A percentile compares a stretch with the other conserved stretches of the same genome.
These are phyloP conservation scores for Atta texana DNA, from an alignment of 1,140 invertebrate species.

Conservation along the genomic window DNA sequence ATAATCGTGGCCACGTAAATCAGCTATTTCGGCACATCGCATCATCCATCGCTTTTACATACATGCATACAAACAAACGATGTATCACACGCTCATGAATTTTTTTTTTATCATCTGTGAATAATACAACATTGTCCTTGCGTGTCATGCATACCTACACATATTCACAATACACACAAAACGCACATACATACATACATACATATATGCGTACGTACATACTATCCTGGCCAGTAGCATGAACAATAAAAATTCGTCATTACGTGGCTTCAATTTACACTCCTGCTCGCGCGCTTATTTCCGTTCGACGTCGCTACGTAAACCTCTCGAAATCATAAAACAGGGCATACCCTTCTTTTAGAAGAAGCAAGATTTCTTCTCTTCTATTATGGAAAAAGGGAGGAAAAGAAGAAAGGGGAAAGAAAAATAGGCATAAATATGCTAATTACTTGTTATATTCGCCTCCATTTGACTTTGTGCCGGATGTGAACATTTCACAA, in stretches of 20 bases:
- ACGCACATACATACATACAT: background rate
- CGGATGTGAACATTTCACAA: constrained; percentile 78
- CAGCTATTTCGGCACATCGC: no score
- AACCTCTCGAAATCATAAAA: constrained; percentile 39
- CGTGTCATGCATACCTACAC: background rate
- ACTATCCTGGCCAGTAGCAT: background rate
- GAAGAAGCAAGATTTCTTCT: background rate
- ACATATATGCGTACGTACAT: background rate
- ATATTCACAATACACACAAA: background rate
- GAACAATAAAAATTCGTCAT: constrained; percentile 50
- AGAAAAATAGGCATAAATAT: constrained; percentile 38
- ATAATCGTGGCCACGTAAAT: no score
- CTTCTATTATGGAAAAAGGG: background rate
- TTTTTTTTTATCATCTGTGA: background rate
- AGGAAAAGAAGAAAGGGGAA: background rate
- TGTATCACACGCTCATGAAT: no score
- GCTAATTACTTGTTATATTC: constrained; percentile 75
- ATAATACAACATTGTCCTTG: constrained; percentile 1
- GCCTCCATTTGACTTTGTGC: constrained; percentile 74
- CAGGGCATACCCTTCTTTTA: background rate
- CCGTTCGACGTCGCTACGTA: constrained; percentile 44
- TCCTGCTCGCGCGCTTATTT: constrained; percentile 21
- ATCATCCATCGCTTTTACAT: no score
- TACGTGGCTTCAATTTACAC: constrained; percentile 36
- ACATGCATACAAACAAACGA: no score